phyloP scores from a whole-genome alignment of 2,888 invertebrate genomes.

The Oxycera nigricornis region DNA sequence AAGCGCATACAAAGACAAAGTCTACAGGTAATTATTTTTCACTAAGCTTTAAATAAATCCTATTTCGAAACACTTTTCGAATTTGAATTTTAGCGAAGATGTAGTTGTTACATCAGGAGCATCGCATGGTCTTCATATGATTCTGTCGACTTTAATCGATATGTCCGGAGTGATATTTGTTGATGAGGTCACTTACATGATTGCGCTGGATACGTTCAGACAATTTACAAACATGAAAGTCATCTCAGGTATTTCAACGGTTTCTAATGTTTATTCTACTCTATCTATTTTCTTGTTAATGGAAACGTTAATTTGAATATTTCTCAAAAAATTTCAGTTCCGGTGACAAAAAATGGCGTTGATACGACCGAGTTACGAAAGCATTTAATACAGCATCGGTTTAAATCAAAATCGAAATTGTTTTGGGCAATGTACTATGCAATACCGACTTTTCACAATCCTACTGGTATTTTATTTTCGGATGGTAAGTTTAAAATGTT shows the following conservation, averaged over 20 bases:
- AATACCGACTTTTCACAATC: constrained; percentile 69
- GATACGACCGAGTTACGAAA: constrained; percentile 63
- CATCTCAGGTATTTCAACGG: constrained; percentile 60
- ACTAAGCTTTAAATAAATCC: neutral
- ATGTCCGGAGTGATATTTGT: constrained; percentile 67
- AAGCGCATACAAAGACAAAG: constrained; percentile 60
- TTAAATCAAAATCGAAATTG: constrained; percentile 59
- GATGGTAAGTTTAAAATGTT: constrained; percentile 57
- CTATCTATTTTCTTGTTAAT: neutral
- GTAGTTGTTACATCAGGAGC: constrained; percentile 69
- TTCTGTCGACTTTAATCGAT: constrained; percentile 65
- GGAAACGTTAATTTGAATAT: constrained; percentile 25
- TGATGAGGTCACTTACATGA: constrained; percentile 72
- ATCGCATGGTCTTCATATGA: constrained; percentile 66
- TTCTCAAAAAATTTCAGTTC: constrained; percentile 57
- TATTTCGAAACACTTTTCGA: too few relatives aligned
- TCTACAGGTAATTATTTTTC: constrained; percentile 56
- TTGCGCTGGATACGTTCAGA: constrained; percentile 65
- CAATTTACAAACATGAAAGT: constrained; percentile 66
- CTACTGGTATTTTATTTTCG: constrained; percentile 65
- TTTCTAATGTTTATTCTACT: constrained; percentile 6
- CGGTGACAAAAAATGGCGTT: constrained; percentile 65
- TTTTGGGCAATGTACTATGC: constrained; percentile 67
- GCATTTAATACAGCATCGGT: constrained; percentile 57
- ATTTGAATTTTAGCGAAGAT: constrained; percentile 61